Conservation (phyloP, 2,113 vertebrate species). For the Cisticola juncidis region DNA sequence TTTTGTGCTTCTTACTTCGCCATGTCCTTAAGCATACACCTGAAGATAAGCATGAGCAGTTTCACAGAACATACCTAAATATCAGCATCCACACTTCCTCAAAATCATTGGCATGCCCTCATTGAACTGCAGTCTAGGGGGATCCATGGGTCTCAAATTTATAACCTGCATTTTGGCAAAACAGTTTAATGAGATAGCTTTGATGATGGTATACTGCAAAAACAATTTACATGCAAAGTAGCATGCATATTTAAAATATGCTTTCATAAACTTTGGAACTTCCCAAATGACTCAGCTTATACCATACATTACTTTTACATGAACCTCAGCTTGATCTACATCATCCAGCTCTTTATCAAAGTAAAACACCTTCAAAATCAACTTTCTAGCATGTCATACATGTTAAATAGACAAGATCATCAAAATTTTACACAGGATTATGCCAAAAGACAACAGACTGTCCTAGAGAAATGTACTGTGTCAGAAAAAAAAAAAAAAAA, state of each 20-base stretch:
- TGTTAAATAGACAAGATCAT: accelerated
- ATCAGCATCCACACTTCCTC: background rate
- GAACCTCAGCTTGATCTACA: background rate
- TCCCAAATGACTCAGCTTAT: background rate
- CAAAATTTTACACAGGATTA: background rate
- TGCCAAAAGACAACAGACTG: background rate
- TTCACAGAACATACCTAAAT: background rate
- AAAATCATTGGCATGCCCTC: background rate
- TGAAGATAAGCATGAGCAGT: accelerated
- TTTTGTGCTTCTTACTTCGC: background rate
- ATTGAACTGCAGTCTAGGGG: background rate
- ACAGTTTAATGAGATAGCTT: background rate
- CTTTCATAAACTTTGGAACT: background rate
- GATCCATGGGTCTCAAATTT: background rate
- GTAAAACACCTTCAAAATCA: background rate
- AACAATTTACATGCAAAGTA: background rate
- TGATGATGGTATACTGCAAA: background rate
- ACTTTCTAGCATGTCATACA: background rate
- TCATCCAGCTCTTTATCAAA: background rate
- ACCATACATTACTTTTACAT: background rate
- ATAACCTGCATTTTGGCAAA: background rate
- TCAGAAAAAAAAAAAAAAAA: background rate
- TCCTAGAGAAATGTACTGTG: background rate
- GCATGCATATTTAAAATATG: background rate
- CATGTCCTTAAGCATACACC: background rate